Conservation (phyloP, 2,113 vertebrate genomes). For the Ictidomys tridecemlineatus region DNA sequence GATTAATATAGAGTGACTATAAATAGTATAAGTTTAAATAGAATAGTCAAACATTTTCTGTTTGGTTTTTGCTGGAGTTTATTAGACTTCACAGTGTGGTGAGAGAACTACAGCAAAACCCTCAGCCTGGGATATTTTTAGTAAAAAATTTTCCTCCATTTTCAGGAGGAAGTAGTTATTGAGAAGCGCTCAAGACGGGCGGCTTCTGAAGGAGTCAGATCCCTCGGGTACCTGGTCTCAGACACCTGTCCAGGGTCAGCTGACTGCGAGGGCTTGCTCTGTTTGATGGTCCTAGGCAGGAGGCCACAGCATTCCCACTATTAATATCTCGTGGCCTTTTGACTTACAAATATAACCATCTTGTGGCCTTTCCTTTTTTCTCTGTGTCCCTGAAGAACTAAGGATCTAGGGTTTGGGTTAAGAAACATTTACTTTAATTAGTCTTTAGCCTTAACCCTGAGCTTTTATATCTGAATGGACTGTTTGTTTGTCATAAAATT, state of each 20-base stretch:
- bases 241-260: conserved; percentile 65
- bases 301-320: conserved; percentile 56
- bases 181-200: conserved; percentile 38
- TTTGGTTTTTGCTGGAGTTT: conserved; percentile 33
- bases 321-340: conserved; percentile 73
- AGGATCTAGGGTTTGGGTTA: not conserved
- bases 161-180: conserved; percentile 53
- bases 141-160: conserved; percentile 38
- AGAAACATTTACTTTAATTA: conserved; percentile 50
- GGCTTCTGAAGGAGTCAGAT: conserved; percentile 59
- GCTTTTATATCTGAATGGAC: not conserved
- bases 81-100: conserved; percentile 39
- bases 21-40: conserved; percentile 62
- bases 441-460: not conserved
- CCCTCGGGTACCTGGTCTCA: not conserved
- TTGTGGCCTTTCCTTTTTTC: not conserved
- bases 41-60: conserved; percentile 59
- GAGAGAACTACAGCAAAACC: not conserved
- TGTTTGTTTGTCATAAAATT: not conserved
- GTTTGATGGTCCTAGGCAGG: conserved; percentile 50
- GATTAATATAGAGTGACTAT: conserved; percentile 49
- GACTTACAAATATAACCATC: conserved; percentile 46
- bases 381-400: conserved; percentile 23
- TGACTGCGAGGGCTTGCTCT: conserved; percentile 39
- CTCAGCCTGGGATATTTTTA: not conserved